Evolutionary conservation across 37 sponge, comb jelly and placozoan species (phyloP).

Genomic region (Geodia barretti): DNA sequence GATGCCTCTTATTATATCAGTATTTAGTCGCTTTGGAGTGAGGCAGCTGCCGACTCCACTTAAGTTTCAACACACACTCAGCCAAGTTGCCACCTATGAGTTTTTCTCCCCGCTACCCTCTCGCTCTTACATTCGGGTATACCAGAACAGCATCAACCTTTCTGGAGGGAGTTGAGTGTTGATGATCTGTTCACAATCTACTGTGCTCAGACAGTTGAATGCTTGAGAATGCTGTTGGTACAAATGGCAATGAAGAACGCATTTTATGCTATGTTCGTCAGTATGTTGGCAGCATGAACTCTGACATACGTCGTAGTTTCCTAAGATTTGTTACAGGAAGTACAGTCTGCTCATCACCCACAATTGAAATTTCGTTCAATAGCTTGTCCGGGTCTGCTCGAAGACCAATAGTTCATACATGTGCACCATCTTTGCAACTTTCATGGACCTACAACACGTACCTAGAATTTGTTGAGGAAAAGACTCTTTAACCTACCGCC

Average conservation of each 20-base stretch:
- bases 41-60: slow-evolving; percentile 16
- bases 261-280: slow-evolving; percentile 27
- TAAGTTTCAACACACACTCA: background rate
- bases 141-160: slow-evolving; percentile 5
- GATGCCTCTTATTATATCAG: background rate
- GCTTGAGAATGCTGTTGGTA: background rate
- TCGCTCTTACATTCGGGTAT: too few species aligned
- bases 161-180: slow-evolving; percentile 5
- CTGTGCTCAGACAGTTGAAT: background rate
- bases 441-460: slow-evolving; percentile 15
- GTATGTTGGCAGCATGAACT: slow-evolving; percentile 26
- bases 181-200: slow-evolving; percentile 4
- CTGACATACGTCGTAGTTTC: slow-evolving; percentile 5
- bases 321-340: slow-evolving; percentile 33
- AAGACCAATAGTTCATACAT: slow-evolving; percentile 22
- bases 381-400: slow-evolving; percentile 1
- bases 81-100: slow-evolving; percentile 4
- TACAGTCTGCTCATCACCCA: background rate
- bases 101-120: slow-evolving; percentile 24
- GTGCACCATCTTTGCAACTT: slow-evolving; percentile 3
- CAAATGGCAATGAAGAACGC: slow-evolving; percentile 11
- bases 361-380: slow-evolving; percentile 4
- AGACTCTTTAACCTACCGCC: background rate
- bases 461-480: slow-evolving; percentile 17
- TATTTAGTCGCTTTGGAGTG: slow-evolving; percentile 20